A percentile compares a stretch with the other conserved stretches of the same genome.
phyloP scores from a whole-genome alignment of 2,888 invertebrate species.

The Morpho helenor region DNA sequence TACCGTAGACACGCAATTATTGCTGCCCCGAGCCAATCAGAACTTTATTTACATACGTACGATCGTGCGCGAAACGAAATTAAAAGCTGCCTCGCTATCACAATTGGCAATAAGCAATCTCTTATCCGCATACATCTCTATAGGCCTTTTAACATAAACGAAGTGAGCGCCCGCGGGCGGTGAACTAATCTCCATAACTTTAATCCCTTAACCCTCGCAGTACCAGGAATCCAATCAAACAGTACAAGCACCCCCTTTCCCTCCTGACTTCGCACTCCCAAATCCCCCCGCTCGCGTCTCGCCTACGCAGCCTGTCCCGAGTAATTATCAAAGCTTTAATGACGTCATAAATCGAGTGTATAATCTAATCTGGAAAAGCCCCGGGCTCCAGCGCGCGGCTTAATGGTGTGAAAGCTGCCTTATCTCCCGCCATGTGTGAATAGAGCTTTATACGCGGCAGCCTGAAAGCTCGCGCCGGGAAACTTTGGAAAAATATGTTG shows the following conservation, averaged over 20 bases:
- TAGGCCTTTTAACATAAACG: constrained; percentile 76
- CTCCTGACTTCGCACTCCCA: constrained; percentile 35
- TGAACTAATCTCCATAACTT: constrained; percentile 79
- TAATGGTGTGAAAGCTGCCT: constrained; percentile 80
- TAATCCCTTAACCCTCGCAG: constrained; percentile 77
- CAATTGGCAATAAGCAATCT: constrained; percentile 78
- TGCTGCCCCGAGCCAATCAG: constrained; percentile 30
- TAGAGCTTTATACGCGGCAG: constrained; percentile 77
- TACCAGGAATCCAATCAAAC: constrained; percentile 79
- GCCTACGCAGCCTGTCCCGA: constrained; percentile 79
- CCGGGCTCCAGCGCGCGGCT: constrained; percentile 77
- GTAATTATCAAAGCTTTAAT: constrained; percentile 81
- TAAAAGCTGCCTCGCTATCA: constrained; percentile 69
- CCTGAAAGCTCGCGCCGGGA: constrained; percentile 77
- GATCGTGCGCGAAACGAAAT: constrained; percentile 50
- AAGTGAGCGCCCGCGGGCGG: constrained; percentile 72
- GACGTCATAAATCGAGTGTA: constrained; percentile 80
- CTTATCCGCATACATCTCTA: constrained; percentile 76
- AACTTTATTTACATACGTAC: constrained; percentile 33
- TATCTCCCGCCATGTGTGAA: constrained; percentile 80
- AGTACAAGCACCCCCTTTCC: constrained; percentile 68
- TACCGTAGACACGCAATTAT: constrained; percentile 27
- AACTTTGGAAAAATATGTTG: constrained; percentile 80
- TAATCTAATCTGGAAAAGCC: constrained; percentile 81
- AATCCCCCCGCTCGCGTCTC: constrained; percentile 47